These are phyloP conservation scores for Stenodema calcarata DNA, from an alignment of 2,888 invertebrate species.

Conservation along the genomic window DNA sequence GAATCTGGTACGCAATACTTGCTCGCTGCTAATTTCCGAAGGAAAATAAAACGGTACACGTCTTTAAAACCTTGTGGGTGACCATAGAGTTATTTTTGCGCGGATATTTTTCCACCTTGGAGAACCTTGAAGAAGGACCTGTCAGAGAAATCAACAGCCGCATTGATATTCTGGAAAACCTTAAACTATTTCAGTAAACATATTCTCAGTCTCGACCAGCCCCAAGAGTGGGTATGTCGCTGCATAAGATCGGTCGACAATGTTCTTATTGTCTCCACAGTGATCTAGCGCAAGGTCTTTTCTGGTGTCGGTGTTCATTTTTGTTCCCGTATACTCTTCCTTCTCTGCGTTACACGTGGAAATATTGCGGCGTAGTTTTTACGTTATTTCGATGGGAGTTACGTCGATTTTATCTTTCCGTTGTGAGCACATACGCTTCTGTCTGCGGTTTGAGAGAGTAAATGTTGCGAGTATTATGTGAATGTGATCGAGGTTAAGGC, in stretches of 20 bases:
- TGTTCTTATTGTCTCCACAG: neutral
- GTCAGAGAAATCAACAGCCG: neutral
- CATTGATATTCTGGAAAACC: neutral
- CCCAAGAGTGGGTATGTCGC: neutral
- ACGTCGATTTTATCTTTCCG: too few relatives aligned
- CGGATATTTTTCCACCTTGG: too few relatives aligned
- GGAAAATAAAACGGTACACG: too few relatives aligned
- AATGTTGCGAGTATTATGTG: too few relatives aligned
- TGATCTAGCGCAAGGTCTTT: neutral
- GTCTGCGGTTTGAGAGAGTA: too few relatives aligned
- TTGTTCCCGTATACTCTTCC: neutral
- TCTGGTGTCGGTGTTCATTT: neutral
- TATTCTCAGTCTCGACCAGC: neutral
- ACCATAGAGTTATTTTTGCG: too few relatives aligned
- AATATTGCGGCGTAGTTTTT: neutral
- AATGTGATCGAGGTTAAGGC: too few relatives aligned
- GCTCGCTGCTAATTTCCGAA: too few relatives aligned
- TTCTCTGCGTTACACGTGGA: neutral
- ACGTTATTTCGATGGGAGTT: too few relatives aligned
- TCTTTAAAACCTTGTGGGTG: too few relatives aligned
- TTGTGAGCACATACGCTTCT: too few relatives aligned
- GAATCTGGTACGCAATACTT: too few relatives aligned
- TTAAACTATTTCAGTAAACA: neutral
- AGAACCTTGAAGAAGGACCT: neutral
- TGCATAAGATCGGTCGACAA: neutral